Conservation (phyloP, 2,113 vertebrate genomes). For the Tichodroma muraria region DNA sequence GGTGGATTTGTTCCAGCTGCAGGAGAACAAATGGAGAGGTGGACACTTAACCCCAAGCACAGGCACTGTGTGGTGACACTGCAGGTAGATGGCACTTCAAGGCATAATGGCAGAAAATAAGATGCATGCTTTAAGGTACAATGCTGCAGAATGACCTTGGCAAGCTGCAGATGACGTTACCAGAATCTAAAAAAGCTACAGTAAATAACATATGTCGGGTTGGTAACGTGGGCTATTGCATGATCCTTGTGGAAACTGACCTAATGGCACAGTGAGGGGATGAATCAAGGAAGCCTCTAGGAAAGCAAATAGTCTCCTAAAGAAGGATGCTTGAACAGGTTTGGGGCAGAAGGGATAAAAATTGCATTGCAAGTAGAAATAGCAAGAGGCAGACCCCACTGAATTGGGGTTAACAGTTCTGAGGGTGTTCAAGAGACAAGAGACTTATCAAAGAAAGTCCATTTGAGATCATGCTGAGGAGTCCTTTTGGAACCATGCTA, state of each 20-base stretch:
- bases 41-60: neutral
- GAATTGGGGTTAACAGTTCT: neutral
- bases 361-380: neutral
- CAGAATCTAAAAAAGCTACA: neutral
- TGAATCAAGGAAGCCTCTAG: neutral
- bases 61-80: neutral
- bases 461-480: neutral
- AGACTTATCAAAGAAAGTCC: neutral
- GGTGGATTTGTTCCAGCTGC: neutral
- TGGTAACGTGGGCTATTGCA: rapidly evolving
- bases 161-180: neutral
- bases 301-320: neutral
- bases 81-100: neutral
- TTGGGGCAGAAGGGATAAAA: neutral
- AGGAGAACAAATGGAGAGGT: neutral
- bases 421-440: neutral
- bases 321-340: neutral
- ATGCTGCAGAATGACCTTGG: neutral
- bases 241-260: neutral
- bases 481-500: neutral
- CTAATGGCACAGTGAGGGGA: neutral
- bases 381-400: neutral
- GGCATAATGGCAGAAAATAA: neutral
- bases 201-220: neutral
- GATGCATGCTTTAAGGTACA: neutral